phyloP scores from a whole-genome alignment of 2,888 invertebrate species.

The Hipparchia semele region DNA sequence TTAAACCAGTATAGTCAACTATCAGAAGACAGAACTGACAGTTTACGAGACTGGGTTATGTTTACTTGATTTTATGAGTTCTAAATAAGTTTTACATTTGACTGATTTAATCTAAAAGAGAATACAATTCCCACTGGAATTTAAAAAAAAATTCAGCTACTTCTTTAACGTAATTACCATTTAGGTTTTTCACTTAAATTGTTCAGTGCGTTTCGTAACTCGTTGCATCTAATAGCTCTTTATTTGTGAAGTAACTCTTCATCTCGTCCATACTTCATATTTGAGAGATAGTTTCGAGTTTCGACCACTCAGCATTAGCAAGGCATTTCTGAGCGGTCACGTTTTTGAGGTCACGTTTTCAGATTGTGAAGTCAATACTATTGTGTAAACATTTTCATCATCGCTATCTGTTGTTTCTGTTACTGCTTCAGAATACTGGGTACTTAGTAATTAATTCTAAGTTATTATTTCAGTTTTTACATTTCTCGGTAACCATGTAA shows the following conservation, averaged over 20 bases:
- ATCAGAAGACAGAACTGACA: background rate
- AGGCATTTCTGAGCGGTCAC: constrained; percentile 25
- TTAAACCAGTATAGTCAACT: constrained; percentile 5
- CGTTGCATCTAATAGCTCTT: background rate
- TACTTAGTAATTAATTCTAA: constrained; percentile 5
- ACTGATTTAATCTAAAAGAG: too few relatives aligned
- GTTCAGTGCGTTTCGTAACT: background rate
- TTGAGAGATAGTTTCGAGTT: constrained; percentile 18
- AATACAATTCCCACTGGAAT: too few relatives aligned
- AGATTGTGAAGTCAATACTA: constrained; percentile 32
- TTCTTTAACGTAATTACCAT: too few relatives aligned
- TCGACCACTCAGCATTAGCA: too few relatives aligned
- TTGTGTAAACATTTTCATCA: constrained; percentile 31
- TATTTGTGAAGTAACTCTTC: background rate
- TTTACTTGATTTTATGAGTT: too few relatives aligned
- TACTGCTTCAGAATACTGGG: background rate
- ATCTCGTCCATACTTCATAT: background rate
- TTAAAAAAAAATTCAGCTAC: too few relatives aligned
- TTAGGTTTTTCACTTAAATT: background rate
- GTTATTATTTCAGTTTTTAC: background rate
- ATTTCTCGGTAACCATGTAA: too few relatives aligned
- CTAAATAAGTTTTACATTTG: too few relatives aligned
- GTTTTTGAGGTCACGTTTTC: constrained; percentile 39
- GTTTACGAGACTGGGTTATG: too few relatives aligned
- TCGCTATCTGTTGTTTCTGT: constrained; percentile 27